Percentiles rank a stretch among this genome's conserved stretches.
phyloP scores from a whole-genome alignment of 2,888 invertebrate species.

The Cataglyphis cursor region DNA sequence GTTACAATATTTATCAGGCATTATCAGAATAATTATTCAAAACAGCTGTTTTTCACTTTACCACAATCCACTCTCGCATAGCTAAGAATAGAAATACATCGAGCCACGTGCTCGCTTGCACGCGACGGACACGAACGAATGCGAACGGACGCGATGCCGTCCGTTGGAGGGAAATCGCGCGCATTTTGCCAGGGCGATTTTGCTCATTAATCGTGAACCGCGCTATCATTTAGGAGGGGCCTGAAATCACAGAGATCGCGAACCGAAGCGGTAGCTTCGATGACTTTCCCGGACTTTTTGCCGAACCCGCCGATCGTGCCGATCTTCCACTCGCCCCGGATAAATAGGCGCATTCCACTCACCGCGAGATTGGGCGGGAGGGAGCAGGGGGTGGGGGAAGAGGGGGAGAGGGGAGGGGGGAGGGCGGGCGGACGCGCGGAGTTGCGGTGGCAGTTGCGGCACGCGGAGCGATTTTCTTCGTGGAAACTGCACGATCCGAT shows the following conservation, averaged over 20 bases:
- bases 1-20: background rate
- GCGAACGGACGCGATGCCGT: background rate
- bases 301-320: constrained; percentile 67
- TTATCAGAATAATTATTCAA: background rate
- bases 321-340: constrained; percentile 55
- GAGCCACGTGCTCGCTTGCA: constrained; percentile 35
- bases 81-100: constrained; percentile 38
- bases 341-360: constrained; percentile 63
- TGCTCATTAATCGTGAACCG: constrained; percentile 56
- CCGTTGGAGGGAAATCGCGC: constrained; percentile 15
- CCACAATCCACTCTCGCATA: background rate
- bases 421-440: background rate
- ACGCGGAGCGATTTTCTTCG: constrained; percentile 75
- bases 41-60: background rate
- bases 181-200: constrained; percentile 37
- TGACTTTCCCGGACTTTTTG: constrained; percentile 69
- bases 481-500: constrained; percentile 76
- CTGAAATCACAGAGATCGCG: constrained; percentile 62
- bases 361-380: constrained; percentile 11
- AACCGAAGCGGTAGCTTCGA: constrained; percentile 54
- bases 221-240: constrained; percentile 32
- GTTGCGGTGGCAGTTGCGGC: constrained; percentile 73
- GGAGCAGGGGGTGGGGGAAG: background rate
- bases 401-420: too few species aligned
- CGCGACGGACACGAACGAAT: constrained; percentile 20